A percentile compares a stretch with the other conserved stretches of the same genome.
Conservation (phyloP, 2,888 invertebrate genomes). For the Neoaliturus tenellus region DNA sequence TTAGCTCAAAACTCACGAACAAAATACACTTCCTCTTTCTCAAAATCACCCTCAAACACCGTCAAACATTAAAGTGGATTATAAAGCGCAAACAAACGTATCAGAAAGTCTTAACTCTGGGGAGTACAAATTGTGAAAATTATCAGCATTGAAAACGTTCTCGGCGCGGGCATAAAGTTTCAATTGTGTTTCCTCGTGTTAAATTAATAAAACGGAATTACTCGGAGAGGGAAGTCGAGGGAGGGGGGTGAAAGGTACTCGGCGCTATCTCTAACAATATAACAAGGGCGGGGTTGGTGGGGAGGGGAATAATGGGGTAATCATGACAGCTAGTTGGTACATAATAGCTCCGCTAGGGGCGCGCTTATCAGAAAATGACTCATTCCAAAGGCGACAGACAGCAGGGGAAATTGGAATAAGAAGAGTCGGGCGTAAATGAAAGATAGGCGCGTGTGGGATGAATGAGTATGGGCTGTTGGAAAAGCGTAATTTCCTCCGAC, state of each 20-base stretch:
- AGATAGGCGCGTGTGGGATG: slow-evolving; percentile 64
- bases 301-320: slow-evolving; percentile 65
- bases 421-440: slow-evolving; percentile 69
- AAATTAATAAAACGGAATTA: slow-evolving; percentile 50
- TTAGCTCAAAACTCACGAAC: background rate
- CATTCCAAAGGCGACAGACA: slow-evolving; percentile 64
- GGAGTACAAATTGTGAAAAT: slow-evolving; percentile 39
- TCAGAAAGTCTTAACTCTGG: background rate
- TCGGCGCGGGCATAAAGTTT: slow-evolving; percentile 24
- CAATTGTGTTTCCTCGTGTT: slow-evolving; percentile 45
- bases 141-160: slow-evolving; percentile 35
- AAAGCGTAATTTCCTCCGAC: slow-evolving; percentile 62
- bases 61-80: slow-evolving; percentile 14
- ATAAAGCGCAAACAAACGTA: slow-evolving; percentile 31
- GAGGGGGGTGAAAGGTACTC: slow-evolving; percentile 24
- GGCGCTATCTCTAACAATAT: slow-evolving; percentile 55
- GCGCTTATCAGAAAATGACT: slow-evolving; percentile 68
- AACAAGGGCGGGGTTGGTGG: slow-evolving; percentile 60
- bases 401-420: slow-evolving; percentile 68
- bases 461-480: slow-evolving; percentile 62
- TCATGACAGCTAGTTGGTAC: slow-evolving; percentile 66
- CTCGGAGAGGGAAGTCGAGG: background rate
- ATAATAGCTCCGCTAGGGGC: slow-evolving; percentile 66
- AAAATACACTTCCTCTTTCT: background rate
- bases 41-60: background rate